Base-by-base conservation (phyloP, 2,113 vertebrate genomes). In the Crotalus viridis region DNA sequence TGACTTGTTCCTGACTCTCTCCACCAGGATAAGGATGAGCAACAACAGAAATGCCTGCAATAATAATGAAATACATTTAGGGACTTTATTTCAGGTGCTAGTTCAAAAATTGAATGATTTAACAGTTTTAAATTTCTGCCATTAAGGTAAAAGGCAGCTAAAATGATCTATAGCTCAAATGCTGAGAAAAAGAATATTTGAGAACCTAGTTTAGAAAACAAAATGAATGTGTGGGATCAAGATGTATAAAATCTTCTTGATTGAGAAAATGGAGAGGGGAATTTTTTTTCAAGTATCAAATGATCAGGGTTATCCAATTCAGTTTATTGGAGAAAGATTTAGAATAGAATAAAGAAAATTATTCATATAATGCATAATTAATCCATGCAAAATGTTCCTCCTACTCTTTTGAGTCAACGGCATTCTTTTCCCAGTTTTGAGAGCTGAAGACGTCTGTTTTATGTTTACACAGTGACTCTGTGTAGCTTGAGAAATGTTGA, bases 1-100 rank as follows among this genome's bases (percentile, higher is more conserved):
- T 97, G 90, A 97, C 89, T 97, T 99, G 98, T 92, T 99, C 99
- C 94, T 98, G 98, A 95, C 98, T 98, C 91, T 97, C 95, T 91
- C 98, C 97, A 85, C 99, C 99, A 59, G 99, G 98, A 88, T 99
- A 99, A 5, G 99, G 99, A 88, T 99, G 98, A 96, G 98, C 98
- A 92, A 98, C 98, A 95, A 99, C 98, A 93, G 98, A 98, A 97
- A 99, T 99, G 89, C 97, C 99, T 99, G 96, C 15, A 96, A 92
- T 93, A 96, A 69, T 94, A 97, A 59, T 94, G 74, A 51, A 95
- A 57, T 86, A 93, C 56, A 86, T 85, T 90, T 81, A 56, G 61
- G 15, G 24, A 21, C 33, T 92, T 54, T 3, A 55, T 39, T 19
- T 52, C 28, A 91, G 24, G 81, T 85, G 8, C 33, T 28, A 57